Percentiles rank a stretch among this genome's conserved stretches.
Evolutionary conservation across 1,140 invertebrate genomes (phyloP).

Genomic region (Octopus bimaculoides): DNA sequence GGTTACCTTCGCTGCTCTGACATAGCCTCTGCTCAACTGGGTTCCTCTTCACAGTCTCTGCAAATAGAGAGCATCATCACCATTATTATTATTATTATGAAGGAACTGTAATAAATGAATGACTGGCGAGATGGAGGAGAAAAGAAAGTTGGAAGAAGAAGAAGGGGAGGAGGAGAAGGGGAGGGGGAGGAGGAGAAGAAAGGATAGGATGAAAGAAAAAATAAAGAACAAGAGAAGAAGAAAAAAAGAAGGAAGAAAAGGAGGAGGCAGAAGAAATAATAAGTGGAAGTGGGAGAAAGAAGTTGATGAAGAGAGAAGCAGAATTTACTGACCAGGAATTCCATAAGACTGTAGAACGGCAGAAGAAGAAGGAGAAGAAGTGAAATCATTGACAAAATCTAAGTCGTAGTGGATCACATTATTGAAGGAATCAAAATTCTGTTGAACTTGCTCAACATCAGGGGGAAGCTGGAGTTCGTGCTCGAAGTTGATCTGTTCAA

Average conservation of each 20-base stretch:
- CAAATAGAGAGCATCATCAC: not conserved
- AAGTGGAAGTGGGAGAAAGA: constrained; percentile 83
- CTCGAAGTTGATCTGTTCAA: constrained; percentile 49
- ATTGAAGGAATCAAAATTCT: constrained; percentile 41
- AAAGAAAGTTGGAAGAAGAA: constrained; percentile 11
- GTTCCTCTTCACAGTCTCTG: not conserved
- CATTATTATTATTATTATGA: not conserved
- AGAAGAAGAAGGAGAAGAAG: not conserved
- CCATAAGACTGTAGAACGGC: constrained; percentile 11
- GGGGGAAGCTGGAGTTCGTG: constrained; percentile 18
- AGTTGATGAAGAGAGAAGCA: constrained; percentile 85
- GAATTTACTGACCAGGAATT: not conserved
- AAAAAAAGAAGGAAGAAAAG: not conserved
- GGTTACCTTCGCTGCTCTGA: not conserved
- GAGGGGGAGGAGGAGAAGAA: constrained; percentile 6
- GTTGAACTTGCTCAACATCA: constrained; percentile 15
- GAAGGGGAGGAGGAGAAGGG: constrained; percentile 10
- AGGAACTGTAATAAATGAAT: not conserved
- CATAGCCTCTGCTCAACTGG: not conserved
- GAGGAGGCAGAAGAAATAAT: constrained; percentile 5
- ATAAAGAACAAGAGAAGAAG: not conserved
- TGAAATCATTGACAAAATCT: constrained; percentile 18
- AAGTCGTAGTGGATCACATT: constrained; percentile 46
- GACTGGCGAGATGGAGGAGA: not conserved
- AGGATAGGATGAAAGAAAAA: not conserved